These are phyloP conservation scores for Sebastes dallii DNA, from an alignment of 2,797 vertebrate genomes.

Conservation along the genomic window DNA sequence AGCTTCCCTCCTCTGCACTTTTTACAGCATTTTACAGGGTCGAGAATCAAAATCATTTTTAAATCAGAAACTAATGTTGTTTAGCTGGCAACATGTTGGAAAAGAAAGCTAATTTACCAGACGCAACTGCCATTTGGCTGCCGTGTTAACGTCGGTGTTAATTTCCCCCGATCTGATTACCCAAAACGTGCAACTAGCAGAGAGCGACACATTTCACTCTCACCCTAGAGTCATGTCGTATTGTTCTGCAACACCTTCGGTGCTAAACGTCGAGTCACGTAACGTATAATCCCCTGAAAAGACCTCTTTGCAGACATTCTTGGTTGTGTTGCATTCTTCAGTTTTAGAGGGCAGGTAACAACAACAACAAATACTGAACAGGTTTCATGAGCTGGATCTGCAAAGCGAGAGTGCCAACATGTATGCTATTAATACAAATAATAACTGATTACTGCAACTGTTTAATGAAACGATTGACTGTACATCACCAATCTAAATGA, in stretches of 20 bases:
- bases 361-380: neutral
- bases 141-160: neutral
- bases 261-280: neutral
- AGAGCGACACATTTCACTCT: conserved; percentile 6
- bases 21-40: neutral
- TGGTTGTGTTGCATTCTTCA: neutral
- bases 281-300: neutral
- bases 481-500: conserved; percentile 9
- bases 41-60: neutral
- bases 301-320: neutral
- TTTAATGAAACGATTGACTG: neutral
- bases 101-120: neutral
- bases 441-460: neutral
- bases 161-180: conserved; percentile 22
- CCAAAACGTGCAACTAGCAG: neutral
- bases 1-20: neutral
- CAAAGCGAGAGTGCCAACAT: neutral
- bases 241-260: neutral
- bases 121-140: neutral
- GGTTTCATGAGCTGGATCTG: neutral
- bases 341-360: neutral
- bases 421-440: too few species aligned
- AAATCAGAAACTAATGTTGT: neutral
- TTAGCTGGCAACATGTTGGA: neutral
- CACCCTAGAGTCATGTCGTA: neutral